These are phyloP conservation scores for Tragelaphus oryx DNA, from an alignment of 2,797 vertebrate species.

Conservation along the genomic window DNA sequence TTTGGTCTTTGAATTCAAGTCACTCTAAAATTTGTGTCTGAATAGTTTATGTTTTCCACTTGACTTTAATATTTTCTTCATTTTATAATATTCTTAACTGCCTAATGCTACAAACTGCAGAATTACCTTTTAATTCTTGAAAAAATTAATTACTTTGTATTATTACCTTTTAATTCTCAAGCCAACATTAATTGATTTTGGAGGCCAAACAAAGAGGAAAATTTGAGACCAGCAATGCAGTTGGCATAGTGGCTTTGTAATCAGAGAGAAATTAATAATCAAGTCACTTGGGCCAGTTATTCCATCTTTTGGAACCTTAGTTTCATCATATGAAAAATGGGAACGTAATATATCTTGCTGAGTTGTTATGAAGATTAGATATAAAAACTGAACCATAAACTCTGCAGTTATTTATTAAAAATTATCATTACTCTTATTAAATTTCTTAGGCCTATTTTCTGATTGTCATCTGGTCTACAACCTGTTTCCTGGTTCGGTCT, in stretches of 20 bases:
- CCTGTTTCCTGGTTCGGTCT: background rate
- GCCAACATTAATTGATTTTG: background rate
- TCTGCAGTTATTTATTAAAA: background rate
- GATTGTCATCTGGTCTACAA: background rate
- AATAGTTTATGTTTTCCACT: background rate
- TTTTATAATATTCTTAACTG: background rate
- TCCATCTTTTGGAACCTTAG: background rate
- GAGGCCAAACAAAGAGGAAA: background rate
- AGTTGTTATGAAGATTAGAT: background rate
- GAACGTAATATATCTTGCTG: background rate
- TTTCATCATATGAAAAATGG: background rate
- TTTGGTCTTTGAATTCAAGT: background rate
- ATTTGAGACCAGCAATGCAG: background rate
- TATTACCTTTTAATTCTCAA: background rate
- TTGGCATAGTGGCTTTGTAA: background rate
- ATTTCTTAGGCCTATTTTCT: background rate
- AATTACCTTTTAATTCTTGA: background rate
- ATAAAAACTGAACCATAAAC: background rate
- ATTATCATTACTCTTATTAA: background rate
- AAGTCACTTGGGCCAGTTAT: background rate
- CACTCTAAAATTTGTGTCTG: background rate
- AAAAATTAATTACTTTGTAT: background rate
- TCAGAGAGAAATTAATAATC: background rate
- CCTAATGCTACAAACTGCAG: background rate
- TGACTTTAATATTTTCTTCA: background rate